Percentiles rank a stretch among this genome's conserved stretches.
Conservation (phyloP, 2,888 invertebrate genomes). For the Eupithecia tripunctaria region DNA sequence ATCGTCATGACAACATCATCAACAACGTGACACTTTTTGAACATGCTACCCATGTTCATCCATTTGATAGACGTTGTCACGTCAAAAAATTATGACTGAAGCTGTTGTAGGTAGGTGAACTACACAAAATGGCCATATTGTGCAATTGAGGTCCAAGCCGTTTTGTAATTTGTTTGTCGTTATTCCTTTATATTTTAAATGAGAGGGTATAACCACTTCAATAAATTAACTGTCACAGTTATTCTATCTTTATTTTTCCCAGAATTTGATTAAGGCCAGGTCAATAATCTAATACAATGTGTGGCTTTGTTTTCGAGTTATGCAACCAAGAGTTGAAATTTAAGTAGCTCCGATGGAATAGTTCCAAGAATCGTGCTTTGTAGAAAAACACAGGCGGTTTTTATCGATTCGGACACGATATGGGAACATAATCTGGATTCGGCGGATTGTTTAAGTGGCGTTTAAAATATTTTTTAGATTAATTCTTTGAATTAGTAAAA, state of each 20-base stretch:
- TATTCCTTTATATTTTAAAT: slow-evolving; percentile 1
- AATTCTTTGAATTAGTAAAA: slow-evolving; percentile 34
- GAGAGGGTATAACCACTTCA: slow-evolving; percentile 26
- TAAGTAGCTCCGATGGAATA: slow-evolving; percentile 59
- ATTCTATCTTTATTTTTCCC: slow-evolving; percentile 52
- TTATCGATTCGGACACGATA: slow-evolving; percentile 77
- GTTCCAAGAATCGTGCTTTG: slow-evolving; percentile 81
- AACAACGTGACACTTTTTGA: too few relatives aligned
- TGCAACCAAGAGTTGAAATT: slow-evolving; percentile 74
- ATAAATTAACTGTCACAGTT: slow-evolving; percentile 38
- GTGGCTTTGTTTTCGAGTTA: slow-evolving; percentile 67
- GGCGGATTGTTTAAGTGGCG: slow-evolving; percentile 59
- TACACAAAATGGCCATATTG: neutral
- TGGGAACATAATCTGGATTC: slow-evolving; percentile 71
- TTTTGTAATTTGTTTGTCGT: neutral
- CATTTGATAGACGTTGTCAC: too few relatives aligned
- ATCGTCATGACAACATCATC: too few relatives aligned
- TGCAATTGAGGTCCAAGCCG: neutral
- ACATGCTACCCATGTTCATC: too few relatives aligned
- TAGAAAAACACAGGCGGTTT: slow-evolving; percentile 76
- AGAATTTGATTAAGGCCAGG: slow-evolving; percentile 69
- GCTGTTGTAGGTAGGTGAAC: neutral
- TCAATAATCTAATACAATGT: slow-evolving; percentile 71
- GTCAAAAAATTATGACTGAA: neutral
- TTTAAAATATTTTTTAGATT: slow-evolving; percentile 52